These are phyloP conservation scores for Enteromius viviparus DNA, from an alignment of 2,797 vertebrate genomes.

Conservation along the genomic window DNA sequence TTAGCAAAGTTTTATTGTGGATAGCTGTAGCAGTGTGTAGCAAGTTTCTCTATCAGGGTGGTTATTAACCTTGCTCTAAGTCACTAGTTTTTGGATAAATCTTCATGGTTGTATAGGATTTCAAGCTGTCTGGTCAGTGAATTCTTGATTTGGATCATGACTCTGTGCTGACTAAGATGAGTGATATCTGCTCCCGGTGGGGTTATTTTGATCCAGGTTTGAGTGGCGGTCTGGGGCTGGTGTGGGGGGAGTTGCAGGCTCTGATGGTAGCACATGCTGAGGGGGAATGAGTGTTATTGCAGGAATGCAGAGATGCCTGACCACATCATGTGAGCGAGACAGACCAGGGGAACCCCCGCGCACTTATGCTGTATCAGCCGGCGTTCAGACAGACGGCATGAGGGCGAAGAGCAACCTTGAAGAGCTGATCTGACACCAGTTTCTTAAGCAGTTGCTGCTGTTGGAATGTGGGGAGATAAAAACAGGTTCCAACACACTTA, in stretches of 20 bases:
- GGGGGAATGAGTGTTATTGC: slow-evolving; percentile 60
- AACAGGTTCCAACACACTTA: slow-evolving; percentile 6
- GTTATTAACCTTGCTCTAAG: not conserved
- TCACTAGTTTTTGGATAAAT: not conserved
- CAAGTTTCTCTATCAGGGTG: not conserved
- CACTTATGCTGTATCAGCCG: slow-evolving; percentile 27
- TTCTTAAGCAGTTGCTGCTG: slow-evolving; percentile 20
- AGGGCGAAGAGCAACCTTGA: slow-evolving; percentile 22
- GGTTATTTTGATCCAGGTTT: slow-evolving; percentile 52
- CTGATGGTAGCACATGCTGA: slow-evolving; percentile 47
- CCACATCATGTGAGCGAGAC: slow-evolving; percentile 54
- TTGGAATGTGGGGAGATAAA: slow-evolving; percentile 26
- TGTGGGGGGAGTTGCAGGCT: slow-evolving; percentile 3
- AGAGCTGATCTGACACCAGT: slow-evolving; percentile 22
- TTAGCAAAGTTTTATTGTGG: not conserved
- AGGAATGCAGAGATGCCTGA: slow-evolving; percentile 53
- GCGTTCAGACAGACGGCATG: slow-evolving; percentile 13
- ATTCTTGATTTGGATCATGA: slow-evolving; percentile 50
- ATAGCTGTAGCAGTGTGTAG: not conserved
- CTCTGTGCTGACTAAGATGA: slow-evolving; percentile 31
- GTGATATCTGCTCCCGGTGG: slow-evolving; percentile 26
- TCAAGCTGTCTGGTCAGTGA: slow-evolving; percentile 47
- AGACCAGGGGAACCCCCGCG: slow-evolving; percentile 39
- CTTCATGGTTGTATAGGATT: slow-evolving; percentile 39
- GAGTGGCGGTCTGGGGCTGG: slow-evolving; percentile 31